phyloP scores from a whole-genome alignment of 1,140 invertebrate genomes.

The Calliopsis andreniformis region DNA sequence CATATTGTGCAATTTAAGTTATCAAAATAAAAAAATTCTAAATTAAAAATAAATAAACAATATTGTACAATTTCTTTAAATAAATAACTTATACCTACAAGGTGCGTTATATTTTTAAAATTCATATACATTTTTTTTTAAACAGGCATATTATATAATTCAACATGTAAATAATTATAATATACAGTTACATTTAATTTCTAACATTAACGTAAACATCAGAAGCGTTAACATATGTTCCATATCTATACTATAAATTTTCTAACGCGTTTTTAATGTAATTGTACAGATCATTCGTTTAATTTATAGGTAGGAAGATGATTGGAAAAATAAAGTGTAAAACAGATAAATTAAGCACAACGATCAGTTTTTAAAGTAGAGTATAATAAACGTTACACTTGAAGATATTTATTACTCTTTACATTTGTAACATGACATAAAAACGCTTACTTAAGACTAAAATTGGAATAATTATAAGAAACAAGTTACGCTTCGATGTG shows the following conservation, averaged over 20 bases:
- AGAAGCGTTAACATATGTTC: constrained; percentile 28
- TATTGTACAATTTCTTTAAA: constrained; percentile 26
- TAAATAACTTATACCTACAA: constrained; percentile 31
- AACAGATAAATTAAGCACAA: not conserved
- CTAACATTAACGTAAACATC: constrained; percentile 35
- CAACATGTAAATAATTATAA: constrained; percentile 24
- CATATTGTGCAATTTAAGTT: not conserved
- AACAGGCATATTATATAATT: constrained; percentile 7
- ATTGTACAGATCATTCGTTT: not conserved
- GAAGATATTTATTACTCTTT: constrained; percentile 10
- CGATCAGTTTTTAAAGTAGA: not conserved
- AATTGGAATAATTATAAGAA: constrained; percentile 5
- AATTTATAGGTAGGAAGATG: not conserved
- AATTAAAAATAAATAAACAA: constrained; percentile 11
- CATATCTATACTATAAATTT: constrained; percentile 2
- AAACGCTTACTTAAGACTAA: constrained; percentile 4
- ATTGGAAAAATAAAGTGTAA: not conserved
- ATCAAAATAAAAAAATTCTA: constrained; percentile 10
- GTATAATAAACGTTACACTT: not conserved
- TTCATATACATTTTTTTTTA: constrained; percentile 24
- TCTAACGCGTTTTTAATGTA: not conserved
- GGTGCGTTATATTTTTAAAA: constrained; percentile 10
- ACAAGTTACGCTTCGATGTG: constrained; percentile 24
- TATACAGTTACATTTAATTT: constrained; percentile 6
- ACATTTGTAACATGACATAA: constrained; percentile 2